These are phyloP conservation scores for Aurelia aurita DNA, from an alignment of 30 jellyfish, hydroid and myxozoan genomes.

Conservation along the genomic window DNA sequence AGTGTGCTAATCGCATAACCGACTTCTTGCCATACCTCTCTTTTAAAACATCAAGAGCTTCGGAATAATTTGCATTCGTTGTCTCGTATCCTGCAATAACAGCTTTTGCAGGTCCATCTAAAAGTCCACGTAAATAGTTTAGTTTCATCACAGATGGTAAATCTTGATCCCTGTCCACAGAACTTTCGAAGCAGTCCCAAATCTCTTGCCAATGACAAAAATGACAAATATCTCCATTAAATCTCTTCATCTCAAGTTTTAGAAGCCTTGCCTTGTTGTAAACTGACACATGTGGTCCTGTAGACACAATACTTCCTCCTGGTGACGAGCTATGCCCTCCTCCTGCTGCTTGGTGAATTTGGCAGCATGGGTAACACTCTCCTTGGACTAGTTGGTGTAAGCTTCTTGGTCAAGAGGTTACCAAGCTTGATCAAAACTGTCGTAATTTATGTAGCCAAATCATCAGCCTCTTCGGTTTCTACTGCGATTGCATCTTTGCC, in stretches of 20 bases:
- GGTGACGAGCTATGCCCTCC: no score
- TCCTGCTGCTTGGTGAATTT: no score
- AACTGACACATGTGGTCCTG: constrained; percentile 5
- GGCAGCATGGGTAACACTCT: no score
- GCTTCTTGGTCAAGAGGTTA: no score
- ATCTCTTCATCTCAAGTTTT: constrained; percentile 17
- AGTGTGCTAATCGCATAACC: constrained; percentile 21
- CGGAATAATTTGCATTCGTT: constrained; percentile 26
- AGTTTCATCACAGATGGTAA: neutral
- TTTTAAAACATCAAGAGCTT: constrained; percentile 29
- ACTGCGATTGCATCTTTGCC: no score
- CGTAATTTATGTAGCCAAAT: no score
- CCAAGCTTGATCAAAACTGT: no score
- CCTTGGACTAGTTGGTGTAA: no score
- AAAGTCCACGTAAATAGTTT: constrained; percentile 10
- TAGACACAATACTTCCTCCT: neutral
- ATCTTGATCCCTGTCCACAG: neutral
- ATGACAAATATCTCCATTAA: no score
- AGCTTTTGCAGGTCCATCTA: neutral
- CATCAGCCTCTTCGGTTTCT: no score
- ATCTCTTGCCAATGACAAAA: constrained; percentile 42
- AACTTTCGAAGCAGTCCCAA: constrained; percentile 25
- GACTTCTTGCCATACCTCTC: constrained; percentile 39
- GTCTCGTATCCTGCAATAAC: constrained; percentile 30
- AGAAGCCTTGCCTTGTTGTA: constrained; percentile 3